These are phyloP conservation scores for Melospiza melodia DNA, from an alignment of 2,113 vertebrate species.

Conservation along the genomic window DNA sequence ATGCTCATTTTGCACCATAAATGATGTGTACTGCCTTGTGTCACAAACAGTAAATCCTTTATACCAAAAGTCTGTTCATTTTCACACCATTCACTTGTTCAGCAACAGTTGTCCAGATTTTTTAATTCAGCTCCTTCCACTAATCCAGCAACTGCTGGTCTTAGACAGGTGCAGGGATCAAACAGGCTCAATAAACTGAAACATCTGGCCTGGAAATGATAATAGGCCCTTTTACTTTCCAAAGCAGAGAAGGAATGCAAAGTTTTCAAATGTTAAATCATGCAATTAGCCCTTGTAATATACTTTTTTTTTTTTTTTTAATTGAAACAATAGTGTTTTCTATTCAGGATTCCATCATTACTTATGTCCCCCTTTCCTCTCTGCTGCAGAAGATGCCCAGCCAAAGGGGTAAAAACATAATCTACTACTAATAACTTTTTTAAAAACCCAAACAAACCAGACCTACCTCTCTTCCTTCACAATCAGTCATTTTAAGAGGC, in stretches of 20 bases:
- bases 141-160: slow-evolving; percentile 86
- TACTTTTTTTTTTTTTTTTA: neutral
- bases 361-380: neutral
- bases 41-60: slow-evolving; percentile 83
- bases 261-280: slow-evolving; percentile 77
- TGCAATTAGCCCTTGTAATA: slow-evolving; percentile 65
- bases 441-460: neutral
- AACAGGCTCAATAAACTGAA: slow-evolving; percentile 81
- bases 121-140: slow-evolving; percentile 77
- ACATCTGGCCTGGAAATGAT: slow-evolving; percentile 84
- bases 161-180: slow-evolving; percentile 86
- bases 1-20: slow-evolving; percentile 60
- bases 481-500: neutral
- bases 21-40: slow-evolving; percentile 76
- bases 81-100: slow-evolving; percentile 83
- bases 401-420: neutral
- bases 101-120: slow-evolving; percentile 84
- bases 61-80: slow-evolving; percentile 79
- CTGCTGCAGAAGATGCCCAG: neutral
- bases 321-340: slow-evolving; percentile 1
- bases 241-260: slow-evolving; percentile 70
- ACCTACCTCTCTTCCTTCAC: neutral
- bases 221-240: slow-evolving; percentile 79
- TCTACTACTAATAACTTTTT: neutral
- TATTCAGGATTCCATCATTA: neutral